Evolutionary conservation across 2,797 vertebrate genomes (phyloP).

Genomic region (Trematomus bernacchii): DNA sequence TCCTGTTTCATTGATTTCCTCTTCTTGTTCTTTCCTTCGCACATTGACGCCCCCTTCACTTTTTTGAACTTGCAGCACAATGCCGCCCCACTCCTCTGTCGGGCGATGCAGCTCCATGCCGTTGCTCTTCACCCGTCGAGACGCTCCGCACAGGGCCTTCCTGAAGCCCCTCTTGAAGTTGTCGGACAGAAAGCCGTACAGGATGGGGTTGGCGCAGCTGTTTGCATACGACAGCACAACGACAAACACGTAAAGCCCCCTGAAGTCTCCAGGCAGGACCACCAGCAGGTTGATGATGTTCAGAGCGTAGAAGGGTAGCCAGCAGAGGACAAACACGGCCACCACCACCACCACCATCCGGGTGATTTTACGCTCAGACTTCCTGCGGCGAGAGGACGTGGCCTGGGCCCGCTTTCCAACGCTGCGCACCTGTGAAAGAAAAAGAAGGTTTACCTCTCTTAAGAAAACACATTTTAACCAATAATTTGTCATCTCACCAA

Average conservation of each 20-base stretch:
- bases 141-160: constrained; percentile 83
- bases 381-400: constrained; percentile 87
- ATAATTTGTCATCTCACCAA: no score
- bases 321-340: constrained; percentile 93
- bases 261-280: constrained; percentile 90
- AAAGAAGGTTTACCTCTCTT: neutral
- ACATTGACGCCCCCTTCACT: constrained; percentile 32
- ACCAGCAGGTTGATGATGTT: constrained; percentile 95
- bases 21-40: constrained; percentile 29
- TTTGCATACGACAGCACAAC: constrained; percentile 96
- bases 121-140: constrained; percentile 77
- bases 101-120: constrained; percentile 39
- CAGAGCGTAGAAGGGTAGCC: constrained; percentile 94
- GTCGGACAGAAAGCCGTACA: constrained; percentile 95
- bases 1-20: constrained; percentile 49
- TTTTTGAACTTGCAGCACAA: constrained; percentile 59
- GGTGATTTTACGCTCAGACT: constrained; percentile 93
- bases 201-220: constrained; percentile 96
- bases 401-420: constrained; percentile 88
- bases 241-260: constrained; percentile 92
- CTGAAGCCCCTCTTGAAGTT: constrained; percentile 95
- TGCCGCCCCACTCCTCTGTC: constrained; percentile 41
- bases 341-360: constrained; percentile 97
- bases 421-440: constrained; percentile 82
- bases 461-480: no score